phyloP scores from a whole-genome alignment of 2,797 vertebrate species.

The Bovichtus diacanthus region DNA sequence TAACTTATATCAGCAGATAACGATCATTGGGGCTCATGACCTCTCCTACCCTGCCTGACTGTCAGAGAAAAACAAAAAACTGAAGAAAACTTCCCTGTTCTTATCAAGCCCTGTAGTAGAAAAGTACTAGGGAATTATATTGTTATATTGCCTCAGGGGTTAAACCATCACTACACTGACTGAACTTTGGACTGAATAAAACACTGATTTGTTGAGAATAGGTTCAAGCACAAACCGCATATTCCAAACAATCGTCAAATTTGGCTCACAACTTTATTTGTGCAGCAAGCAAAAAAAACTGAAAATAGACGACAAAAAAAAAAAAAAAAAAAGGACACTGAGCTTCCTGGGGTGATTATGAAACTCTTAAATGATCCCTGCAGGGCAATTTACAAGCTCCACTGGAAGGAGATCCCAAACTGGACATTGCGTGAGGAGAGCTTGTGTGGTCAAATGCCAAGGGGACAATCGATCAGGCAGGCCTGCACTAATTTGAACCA shows the following conservation, averaged over 20 bases:
- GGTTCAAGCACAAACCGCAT: neutral
- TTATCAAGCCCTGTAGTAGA: slow-evolving; percentile 29
- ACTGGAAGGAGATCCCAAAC: slow-evolving; percentile 32
- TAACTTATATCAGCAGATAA: too few relatives aligned
- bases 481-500: slow-evolving; percentile 34
- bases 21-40: too few relatives aligned
- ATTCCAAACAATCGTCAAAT: neutral
- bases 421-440: slow-evolving; percentile 53
- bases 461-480: slow-evolving; percentile 9
- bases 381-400: slow-evolving; percentile 14
- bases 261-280: neutral
- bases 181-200: slow-evolving; percentile 42
- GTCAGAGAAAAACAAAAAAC: slow-evolving; percentile 33
- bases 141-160: neutral
- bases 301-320: too few relatives aligned
- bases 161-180: neutral
- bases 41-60: slow-evolving; percentile 5
- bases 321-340: neutral
- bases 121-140: neutral
- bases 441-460: slow-evolving; percentile 47
- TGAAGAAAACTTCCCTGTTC: neutral
- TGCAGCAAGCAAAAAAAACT: too few relatives aligned
- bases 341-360: neutral
- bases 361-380: slow-evolving; percentile 16
- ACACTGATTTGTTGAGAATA: slow-evolving; percentile 9